Base-by-base conservation (phyloP, 1,140 invertebrate species). In the Campoletis sonorensis region DNA sequence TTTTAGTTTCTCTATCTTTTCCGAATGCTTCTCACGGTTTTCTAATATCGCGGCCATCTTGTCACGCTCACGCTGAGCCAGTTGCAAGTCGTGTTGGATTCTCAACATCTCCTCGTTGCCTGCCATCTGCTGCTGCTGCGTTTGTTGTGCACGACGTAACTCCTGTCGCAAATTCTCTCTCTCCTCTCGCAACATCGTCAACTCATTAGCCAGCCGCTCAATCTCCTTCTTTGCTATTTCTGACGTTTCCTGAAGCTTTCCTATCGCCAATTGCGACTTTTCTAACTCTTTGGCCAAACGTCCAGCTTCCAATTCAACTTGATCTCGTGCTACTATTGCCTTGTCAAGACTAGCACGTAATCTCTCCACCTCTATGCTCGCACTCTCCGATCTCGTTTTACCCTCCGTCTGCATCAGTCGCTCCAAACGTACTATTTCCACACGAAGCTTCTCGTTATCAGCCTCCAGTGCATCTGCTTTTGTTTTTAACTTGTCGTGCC, bases 301-400 rank as follows among this genome's bases (percentile, higher is more conserved):
- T 84, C 96, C 96, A 67, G 96, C 95, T 90, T 98, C 97, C 86
- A 96, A 92, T 92, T 97, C 96, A 15, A 96, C 96, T 67, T 96
- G 95, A 89, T 96, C 96, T 84, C 95, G 93, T 5, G 95, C 95
- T 83, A 95, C 94, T 45, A 96, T 95, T 8, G 96, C 95, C 91
- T 98, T 98, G 85, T 98, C 97, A 72, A 97, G 91, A 91, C 96
- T 97, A 83, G 98, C 97, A 86, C 96, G 94, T 79, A 97, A 90
- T 83, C 96, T 94, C 89, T 98, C 96, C 45, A 97, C 94, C 91
- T 98, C 97, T 71, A 95, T 94, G 82, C 90, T 91, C 37, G 92
- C 91, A 81, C 89, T 93, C 82, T 89, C 92, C 51, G 88, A 92
- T 81, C 87, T 88, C 16, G 91, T 91, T 80, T 93, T 93, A 79